Evolutionary conservation across 2,113 vertebrate species (phyloP).

Genomic region (Herpetotheres cachinnans): DNA sequence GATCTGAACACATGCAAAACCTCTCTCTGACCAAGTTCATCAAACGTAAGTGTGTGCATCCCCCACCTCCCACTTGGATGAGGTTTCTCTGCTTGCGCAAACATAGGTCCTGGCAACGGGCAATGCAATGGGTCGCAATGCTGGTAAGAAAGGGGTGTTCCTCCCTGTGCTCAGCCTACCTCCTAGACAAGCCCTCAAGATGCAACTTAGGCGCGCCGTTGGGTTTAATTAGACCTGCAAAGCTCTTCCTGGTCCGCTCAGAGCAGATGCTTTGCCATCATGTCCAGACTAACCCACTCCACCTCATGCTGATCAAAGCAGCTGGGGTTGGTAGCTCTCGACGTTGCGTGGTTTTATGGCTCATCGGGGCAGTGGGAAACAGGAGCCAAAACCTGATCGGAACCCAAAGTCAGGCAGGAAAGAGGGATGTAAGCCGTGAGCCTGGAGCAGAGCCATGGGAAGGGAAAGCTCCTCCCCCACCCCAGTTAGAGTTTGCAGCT

Average conservation of each 20-base stretch:
- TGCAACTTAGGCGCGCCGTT: rapidly evolving
- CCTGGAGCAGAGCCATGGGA: not conserved
- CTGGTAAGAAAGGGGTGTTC: not conserved
- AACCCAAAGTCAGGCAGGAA: not conserved
- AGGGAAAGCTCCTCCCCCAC: not conserved
- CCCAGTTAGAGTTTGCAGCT: not conserved
- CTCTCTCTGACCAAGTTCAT: slow-evolving; percentile 80
- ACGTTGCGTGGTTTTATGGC: rapidly evolving
- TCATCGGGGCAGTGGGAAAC: not conserved
- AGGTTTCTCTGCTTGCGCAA: not conserved
- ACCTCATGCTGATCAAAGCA: not conserved
- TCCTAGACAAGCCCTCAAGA: not conserved
- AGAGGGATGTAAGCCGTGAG: not conserved
- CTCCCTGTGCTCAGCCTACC: not conserved
- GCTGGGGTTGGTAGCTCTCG: not conserved
- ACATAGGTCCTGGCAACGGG: rapidly evolving
- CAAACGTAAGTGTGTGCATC: slow-evolving; percentile 75
- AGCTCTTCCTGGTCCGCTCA: not conserved
- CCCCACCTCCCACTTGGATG: rapidly evolving
- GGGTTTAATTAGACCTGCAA: not conserved
- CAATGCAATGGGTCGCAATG: not conserved
- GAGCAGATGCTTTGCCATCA: not conserved
- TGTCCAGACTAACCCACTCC: rapidly evolving
- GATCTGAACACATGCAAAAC: not conserved
- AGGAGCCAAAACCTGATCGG: not conserved